Base-by-base conservation (phyloP, 2,113 vertebrate species). In the Heterochromis multidens region DNA sequence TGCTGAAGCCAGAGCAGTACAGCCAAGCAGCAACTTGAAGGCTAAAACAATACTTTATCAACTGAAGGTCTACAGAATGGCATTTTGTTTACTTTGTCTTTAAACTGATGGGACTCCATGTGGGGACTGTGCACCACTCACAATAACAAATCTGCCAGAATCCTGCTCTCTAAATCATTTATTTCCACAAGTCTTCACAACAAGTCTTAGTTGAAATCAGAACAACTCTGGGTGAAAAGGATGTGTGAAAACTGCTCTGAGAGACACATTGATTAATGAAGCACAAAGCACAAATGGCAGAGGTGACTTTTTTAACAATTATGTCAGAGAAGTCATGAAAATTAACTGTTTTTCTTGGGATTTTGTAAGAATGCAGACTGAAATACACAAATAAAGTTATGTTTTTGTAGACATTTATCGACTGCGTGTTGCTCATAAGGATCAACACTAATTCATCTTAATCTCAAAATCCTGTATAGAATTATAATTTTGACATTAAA, bases 21-120 rank as follows among this genome's bases (percentile, higher is more conserved):
- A 72, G 43, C 52, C 46, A 11, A 25, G 54, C n/a, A n/a, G 54
- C 12, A 80, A 76, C 31, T 10, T 59, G 27, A 65, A 25, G 79
- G 3, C 43, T 79, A 7, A 62, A 85, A 82, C 40, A 85, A 29
- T 9, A 79, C 79, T 85, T 65, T 56, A 83, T 87, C 77, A 81
- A 80, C 46, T 77, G 76, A 84, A 82, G 77, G 84, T 58, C 59
- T 12, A 23, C 57, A 84, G 83, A 63, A 11, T 58, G 49, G 40
- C 56, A 77, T 86, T 80, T 65, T 87, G 16, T 90, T 88, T 87
- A 82, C 83, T 84, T 82, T 84, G 77, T 59, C 57, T 82, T 76
- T 19, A 79, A 88, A 74, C 63, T 83, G 77, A 67, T 31, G 21
- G 21, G 46, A 77, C 72, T 85, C 78, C 80, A 82, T 57, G 40